Evolutionary conservation across 2,888 invertebrate species (phyloP), one percentile per base, ranked within the genome.

Genomic region (Muscina levida): DNA sequence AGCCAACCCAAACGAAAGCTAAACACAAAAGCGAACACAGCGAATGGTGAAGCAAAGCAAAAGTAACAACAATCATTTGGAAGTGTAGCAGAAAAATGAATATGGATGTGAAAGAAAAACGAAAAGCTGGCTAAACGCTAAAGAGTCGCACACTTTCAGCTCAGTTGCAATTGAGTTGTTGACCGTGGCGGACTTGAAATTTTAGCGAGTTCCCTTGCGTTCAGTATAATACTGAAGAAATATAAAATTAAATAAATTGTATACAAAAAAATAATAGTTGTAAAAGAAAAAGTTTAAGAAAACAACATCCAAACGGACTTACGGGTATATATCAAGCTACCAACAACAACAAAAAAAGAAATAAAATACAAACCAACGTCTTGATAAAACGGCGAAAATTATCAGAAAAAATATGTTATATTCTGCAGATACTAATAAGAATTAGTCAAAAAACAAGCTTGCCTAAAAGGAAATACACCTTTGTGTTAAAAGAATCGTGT

Each of bases 91-190:
- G 57, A 51, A 37, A 15, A 53, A 79, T 68, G 46, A 66, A 56
- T n/a, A n/a, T 26, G 46, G 70, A 66, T 39, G 65, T n/a, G 62
- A 51, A 56, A 31, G 53, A 71, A 53, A 17, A 37, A 46, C 51
- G n/a, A 65, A 37, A 67, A 77, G 65, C 91, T 91, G 80, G 80
- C 83, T 81, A 81, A 80, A 82, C 77, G 74, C 71, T 75, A 81
- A 84, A 83, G 83, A 83, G 83, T 31, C 77, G 77, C 59, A 74
- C 72, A 70, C 67, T 65, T 76, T 62, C 71, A 84, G 79, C 85
- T 86, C 86, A 88, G 88, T 88, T 87, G 87, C 86, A 86, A 87
- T 87, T 86, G 83, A 85, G 87, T 86, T 86, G 85, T 86, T 85
- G 83, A 86, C 76, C 84, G 85, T 85, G 84, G 87, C 88, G 88